Percentiles rank a stretch among this genome's conserved stretches.
These are phyloP conservation scores for Anthopleura sola DNA, from an alignment of 64 coral and sea anemone genomes.

Conservation along the genomic window DNA sequence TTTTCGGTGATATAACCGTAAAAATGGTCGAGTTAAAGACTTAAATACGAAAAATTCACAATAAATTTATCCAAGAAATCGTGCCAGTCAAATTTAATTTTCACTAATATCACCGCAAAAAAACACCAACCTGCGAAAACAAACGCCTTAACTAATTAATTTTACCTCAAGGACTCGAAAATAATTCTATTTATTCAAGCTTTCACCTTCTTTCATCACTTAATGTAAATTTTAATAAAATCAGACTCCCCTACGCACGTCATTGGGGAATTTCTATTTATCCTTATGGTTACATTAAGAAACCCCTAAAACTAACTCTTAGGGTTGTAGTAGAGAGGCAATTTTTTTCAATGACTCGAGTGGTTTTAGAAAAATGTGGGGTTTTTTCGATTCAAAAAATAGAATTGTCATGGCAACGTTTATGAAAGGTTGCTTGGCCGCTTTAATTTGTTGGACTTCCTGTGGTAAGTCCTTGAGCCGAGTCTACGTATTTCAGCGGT, in stretches of 20 bases:
- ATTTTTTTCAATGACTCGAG: no score
- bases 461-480: not conserved
- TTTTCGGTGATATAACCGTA: not conserved
- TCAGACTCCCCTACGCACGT: not conserved
- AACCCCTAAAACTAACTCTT: no score
- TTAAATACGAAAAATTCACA: not conserved
- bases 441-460: not conserved
- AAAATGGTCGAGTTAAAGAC: not conserved
- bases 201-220: not conserved
- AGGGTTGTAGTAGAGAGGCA: no score
- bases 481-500: not conserved
- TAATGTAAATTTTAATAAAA: not conserved
- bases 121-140: not conserved
- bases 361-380: no score
- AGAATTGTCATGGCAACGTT: not conserved
- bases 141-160: not conserved
- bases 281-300: no score
- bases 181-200: not conserved
- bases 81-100: not conserved
- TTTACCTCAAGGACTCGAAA: not conserved
- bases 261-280: not conserved
- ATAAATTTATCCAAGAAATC: not conserved
- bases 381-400: not conserved
- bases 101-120: not conserved
- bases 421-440: not conserved